Base-by-base conservation (phyloP, 2,888 invertebrate species). In the Sphaerophoria rueppellii region DNA sequence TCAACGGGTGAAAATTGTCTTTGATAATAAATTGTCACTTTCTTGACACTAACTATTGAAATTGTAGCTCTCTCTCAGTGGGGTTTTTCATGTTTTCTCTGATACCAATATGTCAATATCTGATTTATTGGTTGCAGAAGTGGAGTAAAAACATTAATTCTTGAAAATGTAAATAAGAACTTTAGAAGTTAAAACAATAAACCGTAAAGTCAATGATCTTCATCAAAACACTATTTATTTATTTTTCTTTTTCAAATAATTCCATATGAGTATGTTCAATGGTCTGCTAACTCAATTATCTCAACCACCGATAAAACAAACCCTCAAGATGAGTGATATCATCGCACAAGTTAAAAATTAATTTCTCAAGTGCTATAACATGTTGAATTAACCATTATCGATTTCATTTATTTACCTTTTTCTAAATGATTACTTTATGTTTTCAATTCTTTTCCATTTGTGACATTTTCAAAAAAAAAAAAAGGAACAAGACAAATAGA, bases 341-440 rank as follows among this genome's bases (percentile, higher is more conserved):
- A 12, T 0, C 11, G 4, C 12, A 75, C 58, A 70, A 79, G 67
- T 79, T 6, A 79, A 65, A 83, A 79, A 83, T 75, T 79, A 83
- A 79, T 70, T 82, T 82, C 24, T 82, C 60, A 75, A 79, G 79
- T 70, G 67, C 24, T 75, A 50, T 60, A 16, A 79, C 83, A 83
- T 67, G 71, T 75, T 67, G 69, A 83, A 83, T 83, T 83, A 79
- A 75, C 75, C 71, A 83, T 79, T 83, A 83, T 83, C 80, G 75
- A 83, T 75, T 75, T 75, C 40, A 71, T 75, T 75, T 74, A 67
- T 69, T 78, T 75, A 72, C 67, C 70, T 67, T 14, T 35, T 50
- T 50, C 46, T 61, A 24, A 43, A 7, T 43, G 24, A 43, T 35
- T 43, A 16, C n/a, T 37, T 46, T 16, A 37, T 35, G 5, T 12